Base-by-base conservation (phyloP, 1,140 invertebrate genomes). In the Aporrectodea caliginosa region DNA sequence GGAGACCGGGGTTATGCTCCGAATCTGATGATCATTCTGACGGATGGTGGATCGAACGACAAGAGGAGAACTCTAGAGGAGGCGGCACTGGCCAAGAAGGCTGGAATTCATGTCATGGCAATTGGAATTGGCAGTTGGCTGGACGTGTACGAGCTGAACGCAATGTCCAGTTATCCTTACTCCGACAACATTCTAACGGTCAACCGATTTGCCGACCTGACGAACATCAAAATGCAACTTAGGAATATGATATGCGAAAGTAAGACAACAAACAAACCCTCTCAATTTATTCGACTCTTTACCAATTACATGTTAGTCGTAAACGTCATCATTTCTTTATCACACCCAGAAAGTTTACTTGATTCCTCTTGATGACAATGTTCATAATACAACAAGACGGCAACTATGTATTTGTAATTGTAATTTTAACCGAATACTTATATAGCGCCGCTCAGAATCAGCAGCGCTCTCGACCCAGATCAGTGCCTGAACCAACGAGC, bases 21-120 rank as follows among this genome's bases (percentile, higher is more conserved):
- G 0, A 83, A 87, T 69, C 78, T 86, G 1, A 82, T 83, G n/a
- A 84, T 87, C 30, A 69, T 87, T 12, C 74, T 87, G 1, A 85
- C 86, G 0, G 86, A 87, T 69, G 86, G 86, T 0, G 71, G 83
- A 72, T 85, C 85, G 1, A 86, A 87, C 78, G 79, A 86, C 32
- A 84, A 85, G 43, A 68, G 73, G 32, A 69, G 29, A 12, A 74
- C 78, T 14, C 34, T 75, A 12, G 43, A 58, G n/a, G 78, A 73
- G 58, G 78, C 78, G 2, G 29, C n/a, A 1, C 14, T 14, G 2
- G 68, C 70, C 31, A 78, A 72, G 68, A 33, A 30, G 70, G 27
- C 68, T 12, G 77, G 69, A 30, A 72, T 78, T 0, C 68, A 78
- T 30, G 32, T 78, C 1, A 16, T 69, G 29, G 32, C 77, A 31